Percentiles rank a stretch among this genome's conserved stretches.
Evolutionary conservation across 2,113 vertebrate genomes (phyloP).

Genomic region (Mellivora capensis): DNA sequence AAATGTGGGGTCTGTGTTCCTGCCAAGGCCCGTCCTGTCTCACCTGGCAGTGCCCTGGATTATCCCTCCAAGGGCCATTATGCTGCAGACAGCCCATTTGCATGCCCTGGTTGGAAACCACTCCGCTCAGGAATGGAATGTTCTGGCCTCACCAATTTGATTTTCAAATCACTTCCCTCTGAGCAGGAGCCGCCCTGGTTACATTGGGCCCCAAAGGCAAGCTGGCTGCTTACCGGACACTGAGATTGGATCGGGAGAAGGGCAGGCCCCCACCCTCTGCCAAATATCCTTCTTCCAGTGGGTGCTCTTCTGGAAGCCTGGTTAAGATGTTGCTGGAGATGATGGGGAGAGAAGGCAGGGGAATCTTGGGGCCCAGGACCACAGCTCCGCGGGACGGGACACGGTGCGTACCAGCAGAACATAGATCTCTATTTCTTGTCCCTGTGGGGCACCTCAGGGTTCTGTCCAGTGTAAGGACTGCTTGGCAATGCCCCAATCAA

Average conservation of each 20-base stretch:
- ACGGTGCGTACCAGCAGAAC: neutral
- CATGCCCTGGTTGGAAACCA: neutral
- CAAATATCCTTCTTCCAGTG: neutral
- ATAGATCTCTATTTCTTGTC: neutral
- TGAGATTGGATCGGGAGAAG: neutral
- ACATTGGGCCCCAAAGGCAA: neutral
- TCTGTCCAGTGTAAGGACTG: neutral
- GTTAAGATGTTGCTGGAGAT: neutral
- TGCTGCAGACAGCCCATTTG: neutral
- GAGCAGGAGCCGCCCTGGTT: neutral
- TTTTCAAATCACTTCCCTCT: conserved; percentile 48
- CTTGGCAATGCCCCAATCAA: neutral
- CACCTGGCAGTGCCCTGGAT: neutral
- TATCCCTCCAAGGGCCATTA: neutral
- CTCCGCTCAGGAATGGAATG: conserved; percentile 50
- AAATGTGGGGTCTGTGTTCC: neutral
- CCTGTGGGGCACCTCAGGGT: neutral
- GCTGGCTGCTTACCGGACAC: neutral
- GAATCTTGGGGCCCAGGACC: neutral
- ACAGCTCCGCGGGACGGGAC: accelerated
- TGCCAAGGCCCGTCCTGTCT: neutral
- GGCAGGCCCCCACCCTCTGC: accelerated
- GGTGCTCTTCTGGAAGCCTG: neutral
- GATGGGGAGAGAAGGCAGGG: neutral
- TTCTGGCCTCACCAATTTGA: conserved; percentile 10